Conservation (phyloP, 1,140 invertebrate species). For the Venustaconcha ellipsiformis region DNA sequence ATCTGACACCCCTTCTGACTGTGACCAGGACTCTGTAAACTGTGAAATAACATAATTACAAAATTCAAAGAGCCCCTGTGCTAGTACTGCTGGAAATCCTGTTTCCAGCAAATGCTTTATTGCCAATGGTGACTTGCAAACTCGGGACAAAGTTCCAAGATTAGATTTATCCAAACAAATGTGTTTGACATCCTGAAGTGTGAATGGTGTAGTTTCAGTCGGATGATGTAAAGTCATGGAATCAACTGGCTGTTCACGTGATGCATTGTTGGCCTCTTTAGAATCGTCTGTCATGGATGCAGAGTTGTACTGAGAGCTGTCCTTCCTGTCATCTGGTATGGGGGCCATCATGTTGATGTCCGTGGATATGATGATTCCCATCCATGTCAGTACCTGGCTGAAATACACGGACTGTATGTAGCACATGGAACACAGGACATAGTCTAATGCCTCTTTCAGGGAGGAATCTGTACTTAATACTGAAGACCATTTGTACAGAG, state of each 20-base stretch:
- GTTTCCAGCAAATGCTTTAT: conserved; percentile 82
- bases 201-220: conserved; percentile 17
- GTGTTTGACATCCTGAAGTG: conserved; percentile 54
- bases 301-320: conserved; percentile 67
- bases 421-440: conserved; percentile 86
- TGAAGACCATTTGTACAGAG: conserved; percentile 82
- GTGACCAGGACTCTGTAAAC: conserved; percentile 42
- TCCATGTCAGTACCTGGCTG: conserved; percentile 78
- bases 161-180: conserved; percentile 73
- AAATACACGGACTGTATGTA: conserved; percentile 84
- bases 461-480: conserved; percentile 74
- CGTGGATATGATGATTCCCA: conserved; percentile 75
- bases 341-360: conserved; percentile 70
- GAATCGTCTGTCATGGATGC: conserved; percentile 55
- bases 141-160: conserved; percentile 80
- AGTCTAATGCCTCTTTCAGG: conserved; percentile 83
- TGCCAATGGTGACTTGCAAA: conserved; percentile 81
- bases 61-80: conserved; percentile 67
- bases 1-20: conserved; percentile 47
- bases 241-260: conserved; percentile 11
- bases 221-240: conserved; percentile 1
- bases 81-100: conserved; percentile 79
- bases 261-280: conserved; percentile 51
- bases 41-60: conserved; percentile 59
- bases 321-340: conserved; percentile 77